phyloP scores from a whole-genome alignment of 92 coral and sea anemone species.

The Zoanthus sociatus region DNA sequence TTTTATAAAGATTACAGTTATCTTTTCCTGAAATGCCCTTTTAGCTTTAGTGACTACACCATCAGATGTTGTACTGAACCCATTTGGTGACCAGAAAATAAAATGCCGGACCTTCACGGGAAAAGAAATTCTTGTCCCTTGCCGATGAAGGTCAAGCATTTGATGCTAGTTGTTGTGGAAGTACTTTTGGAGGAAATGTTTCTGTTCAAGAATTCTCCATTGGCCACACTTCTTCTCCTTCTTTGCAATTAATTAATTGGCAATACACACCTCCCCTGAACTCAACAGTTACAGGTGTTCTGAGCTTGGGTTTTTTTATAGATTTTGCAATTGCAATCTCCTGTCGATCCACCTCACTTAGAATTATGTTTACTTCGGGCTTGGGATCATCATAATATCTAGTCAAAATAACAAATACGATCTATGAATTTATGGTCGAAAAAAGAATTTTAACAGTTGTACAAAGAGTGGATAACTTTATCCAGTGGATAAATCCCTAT shows the following conservation, averaged over 20 bases:
- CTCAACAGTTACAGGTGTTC: conserved; percentile 45
- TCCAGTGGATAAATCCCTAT: conserved; percentile 3
- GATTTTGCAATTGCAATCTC: conserved; percentile 51
- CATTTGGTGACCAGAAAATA: conserved; percentile 69
- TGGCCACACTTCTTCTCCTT: conserved; percentile 50
- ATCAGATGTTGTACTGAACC: conserved; percentile 14
- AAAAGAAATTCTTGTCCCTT: conserved; percentile 62
- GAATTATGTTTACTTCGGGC: background rate
- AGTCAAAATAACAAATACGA: background rate
- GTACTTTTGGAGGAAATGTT: conserved; percentile 32
- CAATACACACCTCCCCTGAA: conserved; percentile 60
- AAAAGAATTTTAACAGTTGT: conserved; percentile 1
- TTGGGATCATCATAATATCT: conserved; percentile 18
- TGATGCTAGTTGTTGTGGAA: conserved; percentile 42
- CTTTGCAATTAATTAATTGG: conserved; percentile 25
- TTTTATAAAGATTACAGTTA: conserved; percentile 61
- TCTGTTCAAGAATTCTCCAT: conserved; percentile 54
- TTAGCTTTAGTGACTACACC: conserved; percentile 36
- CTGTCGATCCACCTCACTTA: conserved; percentile 37
- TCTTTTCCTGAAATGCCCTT: conserved; percentile 63
- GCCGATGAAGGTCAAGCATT: conserved; percentile 66
- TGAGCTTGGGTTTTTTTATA: conserved; percentile 44
- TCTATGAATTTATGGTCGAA: background rate
- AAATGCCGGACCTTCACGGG: conserved; percentile 58
- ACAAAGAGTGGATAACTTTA: conserved; percentile 1